A percentile compares a stretch with the other conserved stretches of the same genome.
phyloP scores from a whole-genome alignment of 2,113 vertebrate genomes.

The Brienomyrus longianalis region DNA sequence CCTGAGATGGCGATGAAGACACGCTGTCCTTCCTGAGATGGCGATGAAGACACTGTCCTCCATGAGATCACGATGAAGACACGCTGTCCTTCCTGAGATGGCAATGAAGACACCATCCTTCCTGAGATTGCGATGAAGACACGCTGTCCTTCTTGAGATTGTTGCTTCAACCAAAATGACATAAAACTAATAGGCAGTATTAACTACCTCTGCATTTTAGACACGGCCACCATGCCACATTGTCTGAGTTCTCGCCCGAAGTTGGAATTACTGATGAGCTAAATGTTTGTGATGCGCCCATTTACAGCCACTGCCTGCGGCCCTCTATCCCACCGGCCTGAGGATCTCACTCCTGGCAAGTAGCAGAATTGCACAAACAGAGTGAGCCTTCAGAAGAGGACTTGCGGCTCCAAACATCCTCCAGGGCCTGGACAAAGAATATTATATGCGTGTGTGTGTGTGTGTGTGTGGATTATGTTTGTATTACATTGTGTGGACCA shows the following conservation, averaged over 20 bases:
- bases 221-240: neutral
- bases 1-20: neutral
- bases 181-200: neutral
- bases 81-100: no score
- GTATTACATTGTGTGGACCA: neutral
- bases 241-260: neutral
- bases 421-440: neutral
- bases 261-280: neutral
- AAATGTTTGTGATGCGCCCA: neutral
- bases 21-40: no score
- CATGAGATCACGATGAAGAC: no score
- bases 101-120: no score
- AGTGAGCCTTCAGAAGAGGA: neutral
- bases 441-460: neutral
- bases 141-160: neutral
- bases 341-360: neutral
- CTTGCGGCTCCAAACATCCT: neutral
- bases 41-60: no score
- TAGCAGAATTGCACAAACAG: neutral
- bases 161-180: neutral
- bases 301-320: neutral
- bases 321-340: neutral
- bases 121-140: no score
- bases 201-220: neutral
- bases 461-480: neutral